Percentiles rank a stretch among this genome's conserved stretches.
Evolutionary conservation across 2,888 invertebrate genomes (phyloP).

Genomic region (Celastrina argiolus): DNA sequence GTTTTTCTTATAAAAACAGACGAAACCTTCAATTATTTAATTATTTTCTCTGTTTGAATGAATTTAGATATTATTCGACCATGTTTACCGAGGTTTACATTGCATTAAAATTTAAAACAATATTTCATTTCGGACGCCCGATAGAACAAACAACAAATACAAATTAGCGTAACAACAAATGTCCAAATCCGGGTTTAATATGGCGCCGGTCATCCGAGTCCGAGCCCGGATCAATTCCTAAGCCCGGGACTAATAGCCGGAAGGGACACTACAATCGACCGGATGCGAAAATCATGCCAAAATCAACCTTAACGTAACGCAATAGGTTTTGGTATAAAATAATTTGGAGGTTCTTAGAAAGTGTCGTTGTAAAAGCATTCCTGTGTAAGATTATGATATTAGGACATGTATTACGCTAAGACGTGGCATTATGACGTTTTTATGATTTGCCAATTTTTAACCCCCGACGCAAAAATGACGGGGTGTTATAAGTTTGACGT

Average conservation of each 20-base stretch:
- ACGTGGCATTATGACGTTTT: conserved; percentile 43
- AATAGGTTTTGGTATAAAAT: conserved; percentile 44
- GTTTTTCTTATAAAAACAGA: too few relatives aligned
- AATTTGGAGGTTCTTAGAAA: conserved; percentile 57
- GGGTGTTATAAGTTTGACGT: too few relatives aligned
- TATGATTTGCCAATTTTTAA: conserved; percentile 29
- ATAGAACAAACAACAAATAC: conserved; percentile 50
- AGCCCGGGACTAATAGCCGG: conserved; percentile 71
- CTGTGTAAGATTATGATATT: conserved; percentile 75
- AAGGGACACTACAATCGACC: conserved; percentile 43
- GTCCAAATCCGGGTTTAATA: conserved; percentile 69
- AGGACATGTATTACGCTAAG: conserved; percentile 54
- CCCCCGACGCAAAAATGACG: too few relatives aligned
- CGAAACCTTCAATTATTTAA: too few relatives aligned
- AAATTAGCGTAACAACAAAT: conserved; percentile 60
- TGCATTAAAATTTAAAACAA: too few relatives aligned
- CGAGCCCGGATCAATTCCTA: conserved; percentile 65
- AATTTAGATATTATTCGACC: too few relatives aligned
- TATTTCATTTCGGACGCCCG: neutral
- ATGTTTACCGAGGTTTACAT: too few relatives aligned
- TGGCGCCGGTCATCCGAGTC: conserved; percentile 72
- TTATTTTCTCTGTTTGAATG: too few relatives aligned
- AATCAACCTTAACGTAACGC: conserved; percentile 15
- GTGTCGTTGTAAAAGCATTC: conserved; percentile 73
- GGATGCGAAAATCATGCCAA: conserved; percentile 23